These are phyloP conservation scores for Rhinolophus ferrumequinum DNA, from an alignment of 2,113 vertebrate species.

Conservation along the genomic window DNA sequence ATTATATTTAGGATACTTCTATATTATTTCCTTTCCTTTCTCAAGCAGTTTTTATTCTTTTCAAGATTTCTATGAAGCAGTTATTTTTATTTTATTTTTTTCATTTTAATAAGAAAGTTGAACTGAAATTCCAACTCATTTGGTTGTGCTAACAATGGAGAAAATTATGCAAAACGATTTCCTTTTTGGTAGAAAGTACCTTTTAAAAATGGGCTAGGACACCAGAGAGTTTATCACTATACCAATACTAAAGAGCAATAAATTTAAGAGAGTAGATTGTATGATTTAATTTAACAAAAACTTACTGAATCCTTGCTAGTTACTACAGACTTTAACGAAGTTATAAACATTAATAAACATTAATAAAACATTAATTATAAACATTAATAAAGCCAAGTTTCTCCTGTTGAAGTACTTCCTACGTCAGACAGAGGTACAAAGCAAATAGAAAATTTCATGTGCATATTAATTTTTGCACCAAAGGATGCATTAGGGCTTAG, in stretches of 20 bases:
- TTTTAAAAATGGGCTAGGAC: slow-evolving; percentile 27
- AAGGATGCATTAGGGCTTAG: too few relatives aligned
- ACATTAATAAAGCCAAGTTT: neutral
- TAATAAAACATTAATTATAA: too few relatives aligned
- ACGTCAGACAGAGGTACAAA: neutral
- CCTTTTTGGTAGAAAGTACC: neutral
- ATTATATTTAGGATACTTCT: neutral
- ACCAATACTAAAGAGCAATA: neutral
- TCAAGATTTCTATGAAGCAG: neutral
- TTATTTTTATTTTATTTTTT: neutral
- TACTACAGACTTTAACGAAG: neutral
- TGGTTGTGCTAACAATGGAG: neutral
- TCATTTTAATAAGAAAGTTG: slow-evolving; percentile 15
- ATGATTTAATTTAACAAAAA: slow-evolving; percentile 32
- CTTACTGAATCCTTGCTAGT: neutral
- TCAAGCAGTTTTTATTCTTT: slow-evolving; percentile 35
- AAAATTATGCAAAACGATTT: slow-evolving; percentile 27
- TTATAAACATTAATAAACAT: slow-evolving; percentile 15
- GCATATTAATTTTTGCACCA: neutral
- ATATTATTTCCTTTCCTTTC: slow-evolving; percentile 17
- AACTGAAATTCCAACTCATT: neutral
- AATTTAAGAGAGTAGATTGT: neutral
- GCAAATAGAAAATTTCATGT: slow-evolving; percentile 28
- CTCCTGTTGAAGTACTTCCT: neutral
- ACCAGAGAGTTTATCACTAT: neutral